Percentiles rank a stretch among this genome's conserved stretches.
Evolutionary conservation across 2,888 invertebrate genomes (phyloP).

Genomic region (Athalia circularis): DNA sequence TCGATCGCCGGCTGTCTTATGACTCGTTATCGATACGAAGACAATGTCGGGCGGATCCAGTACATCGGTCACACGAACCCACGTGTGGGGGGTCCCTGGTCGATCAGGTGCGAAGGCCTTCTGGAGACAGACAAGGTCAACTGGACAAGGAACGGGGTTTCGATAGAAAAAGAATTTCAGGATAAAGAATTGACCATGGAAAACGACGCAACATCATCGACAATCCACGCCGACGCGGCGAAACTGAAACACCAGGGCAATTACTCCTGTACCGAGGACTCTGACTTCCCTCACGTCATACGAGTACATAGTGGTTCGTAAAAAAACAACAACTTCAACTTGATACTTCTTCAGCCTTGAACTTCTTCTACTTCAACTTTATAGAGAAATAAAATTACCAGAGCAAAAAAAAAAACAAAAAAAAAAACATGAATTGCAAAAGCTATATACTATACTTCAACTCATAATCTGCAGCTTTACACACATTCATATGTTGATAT

Average conservation of each 20-base stretch:
- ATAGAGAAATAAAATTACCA: not conserved
- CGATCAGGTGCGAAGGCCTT: constrained; percentile 65
- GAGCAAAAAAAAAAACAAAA: not conserved
- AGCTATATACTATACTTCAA: not conserved
- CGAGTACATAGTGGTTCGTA: constrained; percentile 30
- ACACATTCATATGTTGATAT: too few relatives aligned
- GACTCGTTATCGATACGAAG: not conserved
- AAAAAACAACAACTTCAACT: not conserved
- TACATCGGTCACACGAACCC: constrained; percentile 62
- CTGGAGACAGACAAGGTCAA: constrained; percentile 58
- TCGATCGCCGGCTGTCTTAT: not conserved
- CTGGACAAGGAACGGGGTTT: constrained; percentile 68
- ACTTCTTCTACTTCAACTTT: constrained; percentile 2
- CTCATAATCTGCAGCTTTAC: too few relatives aligned
- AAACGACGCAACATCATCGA: constrained; percentile 50
- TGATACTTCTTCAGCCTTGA: not conserved
- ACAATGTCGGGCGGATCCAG: not conserved
- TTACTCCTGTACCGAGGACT: constrained; percentile 65
- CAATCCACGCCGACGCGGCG: constrained; percentile 55
- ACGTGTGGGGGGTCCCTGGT: constrained; percentile 65
- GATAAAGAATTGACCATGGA: constrained; percentile 61
- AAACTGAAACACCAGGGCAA: constrained; percentile 63
- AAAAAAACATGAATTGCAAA: not conserved
- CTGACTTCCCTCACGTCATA: not conserved
- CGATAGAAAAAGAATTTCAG: constrained; percentile 61